A percentile compares a stretch with the other conserved stretches of the same genome.
phyloP scores from a whole-genome alignment of 2,888 invertebrate genomes.

The Brachylomia viminalis region DNA sequence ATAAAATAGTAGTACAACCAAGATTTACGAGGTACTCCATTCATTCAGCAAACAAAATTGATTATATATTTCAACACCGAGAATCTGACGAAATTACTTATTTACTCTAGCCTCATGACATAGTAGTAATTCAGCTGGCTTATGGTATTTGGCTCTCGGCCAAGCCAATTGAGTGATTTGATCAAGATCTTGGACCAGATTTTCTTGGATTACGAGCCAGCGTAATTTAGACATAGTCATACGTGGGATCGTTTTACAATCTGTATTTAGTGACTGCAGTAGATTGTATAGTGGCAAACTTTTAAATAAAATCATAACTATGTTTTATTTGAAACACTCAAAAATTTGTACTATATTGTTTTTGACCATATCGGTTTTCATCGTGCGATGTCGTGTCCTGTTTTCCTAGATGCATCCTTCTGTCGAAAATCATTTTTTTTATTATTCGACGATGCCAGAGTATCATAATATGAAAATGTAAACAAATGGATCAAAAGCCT shows the following conservation, averaged over 20 bases:
- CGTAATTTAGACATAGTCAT: slow-evolving; percentile 36
- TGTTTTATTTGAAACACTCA: background rate
- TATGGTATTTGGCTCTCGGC: slow-evolving; percentile 57
- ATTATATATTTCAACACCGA: slow-evolving; percentile 48
- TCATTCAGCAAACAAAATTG: slow-evolving; percentile 36
- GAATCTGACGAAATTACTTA: slow-evolving; percentile 50
- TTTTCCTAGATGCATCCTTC: background rate
- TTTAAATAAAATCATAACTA: background rate
- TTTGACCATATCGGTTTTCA: background rate
- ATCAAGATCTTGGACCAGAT: slow-evolving; percentile 54
- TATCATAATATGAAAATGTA: background rate
- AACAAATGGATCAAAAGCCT: background rate
- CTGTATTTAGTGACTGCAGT: background rate
- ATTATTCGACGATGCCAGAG: background rate
- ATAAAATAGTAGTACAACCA: slow-evolving; percentile 41
- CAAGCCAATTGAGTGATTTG: slow-evolving; percentile 63
- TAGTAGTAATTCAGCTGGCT: slow-evolving; percentile 50
- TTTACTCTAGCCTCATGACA: slow-evolving; percentile 53
- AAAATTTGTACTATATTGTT: background rate
- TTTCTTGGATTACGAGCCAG: slow-evolving; percentile 49
- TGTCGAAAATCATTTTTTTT: background rate
- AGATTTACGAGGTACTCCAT: slow-evolving; percentile 44
- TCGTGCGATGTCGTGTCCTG: too few relatives aligned
- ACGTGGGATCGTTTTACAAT: background rate
- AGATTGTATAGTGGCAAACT: background rate